A percentile compares a stretch with the other conserved stretches of the same genome.
Conservation (phyloP, 2,797 vertebrate species). For the Hydrophis major region DNA sequence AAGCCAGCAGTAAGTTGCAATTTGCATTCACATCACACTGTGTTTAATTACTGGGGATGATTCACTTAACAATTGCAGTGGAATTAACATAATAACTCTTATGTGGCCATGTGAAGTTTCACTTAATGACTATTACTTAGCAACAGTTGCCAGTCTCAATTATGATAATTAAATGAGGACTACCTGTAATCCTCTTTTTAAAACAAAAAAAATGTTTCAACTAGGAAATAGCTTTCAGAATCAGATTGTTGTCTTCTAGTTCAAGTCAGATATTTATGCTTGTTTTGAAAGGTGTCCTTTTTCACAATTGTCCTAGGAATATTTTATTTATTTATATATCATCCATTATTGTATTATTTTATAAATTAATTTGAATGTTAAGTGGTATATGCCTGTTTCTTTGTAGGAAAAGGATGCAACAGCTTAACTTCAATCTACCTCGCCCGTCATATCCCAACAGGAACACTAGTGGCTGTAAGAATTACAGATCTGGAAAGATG, state of each 20-base stretch:
- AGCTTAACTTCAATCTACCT: conserved; percentile 90
- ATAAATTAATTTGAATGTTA: neutral
- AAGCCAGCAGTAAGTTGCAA: neutral
- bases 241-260: neutral
- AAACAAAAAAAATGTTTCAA: neutral
- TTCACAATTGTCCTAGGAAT: neutral
- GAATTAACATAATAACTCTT: neutral
- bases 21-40: neutral
- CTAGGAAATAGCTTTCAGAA: neutral
- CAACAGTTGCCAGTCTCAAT: neutral
- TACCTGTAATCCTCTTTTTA: neutral
- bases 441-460: conserved; percentile 87
- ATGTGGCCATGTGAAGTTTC: neutral
- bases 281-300: neutral
- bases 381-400: conserved; percentile 30
- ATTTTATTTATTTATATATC: neutral
- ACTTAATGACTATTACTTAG: neutral
- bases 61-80: neutral
- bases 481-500: conserved; percentile 93
- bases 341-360: neutral
- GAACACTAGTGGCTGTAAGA: conserved; percentile 85
- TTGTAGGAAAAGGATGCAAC: conserved; percentile 87
- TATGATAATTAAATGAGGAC: neutral
- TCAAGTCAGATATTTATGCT: neutral
- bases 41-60: neutral